Evolutionary conservation across 2,113 vertebrate genomes (phyloP), one percentile per base, ranked within the genome.

Genomic region (Scophthalmus maximus): DNA sequence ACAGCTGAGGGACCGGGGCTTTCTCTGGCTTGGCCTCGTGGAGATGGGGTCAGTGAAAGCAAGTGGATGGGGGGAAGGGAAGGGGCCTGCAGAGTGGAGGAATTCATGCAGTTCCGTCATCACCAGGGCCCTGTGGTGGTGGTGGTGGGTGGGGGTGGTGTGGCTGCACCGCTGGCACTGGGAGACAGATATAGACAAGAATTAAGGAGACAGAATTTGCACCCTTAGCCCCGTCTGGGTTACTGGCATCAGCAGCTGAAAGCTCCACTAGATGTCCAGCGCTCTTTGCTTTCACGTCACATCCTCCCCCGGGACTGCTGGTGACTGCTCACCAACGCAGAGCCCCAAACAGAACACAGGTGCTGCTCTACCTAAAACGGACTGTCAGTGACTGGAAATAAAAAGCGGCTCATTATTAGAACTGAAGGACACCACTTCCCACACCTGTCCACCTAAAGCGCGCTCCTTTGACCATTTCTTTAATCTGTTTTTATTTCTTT

Each of bases 151-250:
- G 27, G 17, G 26, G 51, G 27, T 29, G 3, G n/a, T 10, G 29
- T 66, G 78, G 65, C 51, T 42, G 17, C 67, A 64, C 78, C 63
- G 23, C 65, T 87, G 85, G 84, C 82, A 60, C 73, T 50, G 58
- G 44, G 44, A 72, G 90, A 92, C 89, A 42, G 78, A 93, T 93
- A 89, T 93, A 93, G 93, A 93, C 74, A 50, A 84, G 83, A 87
- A 90, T 87, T 78, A 88, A 84, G 87, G 78, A 79, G 86, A 68
- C 70, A 68, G 63, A 90, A 84, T 86, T 85, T 74, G 72, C 84
- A 62, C 83, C 78, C 72, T 80, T 87, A 63, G 78, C 82, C 90
- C 82, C 79, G 89, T 82, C 82, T 76, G 75, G 61, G 80, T 92
- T 87, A 92, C 76, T 76, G 91, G 84, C 82, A 82, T 86, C 69